A percentile compares a stretch with the other conserved stretches of the same genome.
Evolutionary conservation across 1,140 invertebrate genomes (phyloP).

Genomic region (Pachypsylla venusta): DNA sequence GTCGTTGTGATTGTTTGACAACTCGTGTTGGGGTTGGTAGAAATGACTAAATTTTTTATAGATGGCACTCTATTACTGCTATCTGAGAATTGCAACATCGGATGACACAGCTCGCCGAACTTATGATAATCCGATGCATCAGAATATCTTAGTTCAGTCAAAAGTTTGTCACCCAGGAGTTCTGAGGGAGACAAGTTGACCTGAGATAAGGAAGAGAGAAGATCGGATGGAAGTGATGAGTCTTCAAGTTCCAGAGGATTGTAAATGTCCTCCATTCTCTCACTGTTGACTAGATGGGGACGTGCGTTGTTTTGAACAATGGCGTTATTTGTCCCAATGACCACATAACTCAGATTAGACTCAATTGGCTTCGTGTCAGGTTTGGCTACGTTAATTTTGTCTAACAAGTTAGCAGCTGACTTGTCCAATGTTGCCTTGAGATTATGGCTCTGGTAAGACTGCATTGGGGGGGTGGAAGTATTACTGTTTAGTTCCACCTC

Average conservation of each 20-base stretch:
- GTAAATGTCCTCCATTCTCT: background rate
- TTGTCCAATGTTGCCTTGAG: background rate
- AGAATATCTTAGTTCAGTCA: background rate
- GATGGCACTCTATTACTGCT: background rate
- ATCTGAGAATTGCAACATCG: background rate
- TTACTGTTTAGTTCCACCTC: constrained; percentile 2
- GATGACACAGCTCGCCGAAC: background rate
- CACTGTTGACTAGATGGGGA: background rate
- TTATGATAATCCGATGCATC: background rate
- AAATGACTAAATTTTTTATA: constrained; percentile 1
- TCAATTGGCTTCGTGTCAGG: background rate
- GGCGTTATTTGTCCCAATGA: constrained; percentile 2
- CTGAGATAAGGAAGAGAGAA: background rate
- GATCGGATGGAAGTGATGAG: background rate
- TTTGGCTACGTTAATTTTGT: background rate
- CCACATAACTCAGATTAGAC: background rate
- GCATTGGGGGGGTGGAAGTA: constrained; percentile 1
- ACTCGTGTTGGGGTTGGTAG: background rate
- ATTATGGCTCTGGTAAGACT: background rate
- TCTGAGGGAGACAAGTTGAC: background rate
- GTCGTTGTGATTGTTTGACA: background rate
- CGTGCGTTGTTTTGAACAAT: background rate
- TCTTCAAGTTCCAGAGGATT: background rate
- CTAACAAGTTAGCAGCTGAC: background rate
- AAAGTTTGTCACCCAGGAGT: background rate